Evolutionary conservation across 1,140 invertebrate species (phyloP).

Genomic region (Pseudomyrmex cubaensis): DNA sequence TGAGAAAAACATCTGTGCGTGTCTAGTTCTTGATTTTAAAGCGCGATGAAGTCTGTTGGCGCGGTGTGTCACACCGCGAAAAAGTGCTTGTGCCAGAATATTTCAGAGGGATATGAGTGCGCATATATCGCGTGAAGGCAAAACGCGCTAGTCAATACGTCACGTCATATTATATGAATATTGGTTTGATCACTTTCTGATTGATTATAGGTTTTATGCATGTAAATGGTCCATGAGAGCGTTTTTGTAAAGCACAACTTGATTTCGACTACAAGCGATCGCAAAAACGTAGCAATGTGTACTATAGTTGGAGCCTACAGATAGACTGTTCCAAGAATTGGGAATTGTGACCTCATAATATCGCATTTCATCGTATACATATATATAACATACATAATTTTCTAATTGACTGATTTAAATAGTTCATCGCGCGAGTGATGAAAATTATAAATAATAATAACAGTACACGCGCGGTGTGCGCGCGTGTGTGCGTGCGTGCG

Average conservation of each 20-base stretch:
- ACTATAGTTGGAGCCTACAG: slow-evolving; percentile 48
- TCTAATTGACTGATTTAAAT: slow-evolving; percentile 50
- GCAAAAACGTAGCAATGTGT: slow-evolving; percentile 34
- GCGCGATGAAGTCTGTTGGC: background rate
- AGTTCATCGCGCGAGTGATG: slow-evolving; percentile 49
- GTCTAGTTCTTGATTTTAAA: background rate
- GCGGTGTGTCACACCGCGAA: background rate
- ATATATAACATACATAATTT: slow-evolving; percentile 12
- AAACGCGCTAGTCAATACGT: slow-evolving; percentile 60
- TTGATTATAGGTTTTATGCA: background rate
- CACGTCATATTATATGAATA: slow-evolving; percentile 31
- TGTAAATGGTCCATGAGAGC: background rate
- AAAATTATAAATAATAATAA: slow-evolving; percentile 48
- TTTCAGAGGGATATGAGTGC: slow-evolving; percentile 25
- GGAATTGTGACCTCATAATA: slow-evolving; percentile 27
- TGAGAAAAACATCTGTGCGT: background rate
- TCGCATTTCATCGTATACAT: slow-evolving; percentile 39
- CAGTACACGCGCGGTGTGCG: slow-evolving; percentile 29
- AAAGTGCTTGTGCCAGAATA: background rate
- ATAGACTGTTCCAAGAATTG: slow-evolving; percentile 55
- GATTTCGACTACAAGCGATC: slow-evolving; percentile 43
- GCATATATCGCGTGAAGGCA: slow-evolving; percentile 5
- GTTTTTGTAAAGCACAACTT: slow-evolving; percentile 16
- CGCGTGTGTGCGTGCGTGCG: too few species aligned
- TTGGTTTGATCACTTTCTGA: slow-evolving; percentile 28